These are phyloP conservation scores for Plagiodera versicolora DNA, from an alignment of 2,888 invertebrate genomes.

Conservation along the genomic window DNA sequence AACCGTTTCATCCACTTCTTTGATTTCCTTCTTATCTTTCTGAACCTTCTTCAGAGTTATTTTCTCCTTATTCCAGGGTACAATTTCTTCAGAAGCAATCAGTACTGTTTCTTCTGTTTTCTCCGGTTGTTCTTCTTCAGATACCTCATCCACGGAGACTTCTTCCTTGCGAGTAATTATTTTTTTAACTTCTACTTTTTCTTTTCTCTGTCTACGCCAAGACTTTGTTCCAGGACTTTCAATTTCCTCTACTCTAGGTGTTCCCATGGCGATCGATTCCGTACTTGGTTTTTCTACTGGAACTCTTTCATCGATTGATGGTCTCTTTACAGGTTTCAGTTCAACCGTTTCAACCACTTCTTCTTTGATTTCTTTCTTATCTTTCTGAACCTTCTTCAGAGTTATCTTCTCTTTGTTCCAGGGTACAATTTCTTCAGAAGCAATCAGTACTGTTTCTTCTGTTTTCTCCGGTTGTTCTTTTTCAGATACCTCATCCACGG, in stretches of 20 bases:
- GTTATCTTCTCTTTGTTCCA: too few species aligned
- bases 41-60: conserved; percentile 56
- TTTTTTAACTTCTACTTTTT: conserved; percentile 43
- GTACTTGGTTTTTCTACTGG: conserved; percentile 22
- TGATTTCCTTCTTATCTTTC: conserved; percentile 47
- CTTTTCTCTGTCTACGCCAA: conserved; percentile 16
- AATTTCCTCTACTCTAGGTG: conserved; percentile 9
- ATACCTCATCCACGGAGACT: neutral
- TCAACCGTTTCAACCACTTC: conserved; percentile 34
- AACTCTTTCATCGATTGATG: neutral
- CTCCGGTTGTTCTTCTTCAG: conserved; percentile 21
- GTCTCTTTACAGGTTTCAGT: conserved; percentile 32
- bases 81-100: conserved; percentile 21
- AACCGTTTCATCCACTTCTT: conserved; percentile 43
- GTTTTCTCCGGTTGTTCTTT: neutral
- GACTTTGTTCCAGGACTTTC: conserved; percentile 15
- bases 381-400: too few species aligned
- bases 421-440: conserved; percentile 52
- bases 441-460: conserved; percentile 30
- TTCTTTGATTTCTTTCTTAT: conserved; percentile 46
- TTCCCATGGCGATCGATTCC: neutral
- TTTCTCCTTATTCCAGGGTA: conserved; percentile 66
- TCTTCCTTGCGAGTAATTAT: conserved; percentile 37
- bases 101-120: conserved; percentile 21
- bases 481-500: neutral